A percentile compares a stretch with the other conserved stretches of the same genome.
Evolutionary conservation across 2,113 vertebrate species (phyloP).

Genomic region (Petroica traversi): DNA sequence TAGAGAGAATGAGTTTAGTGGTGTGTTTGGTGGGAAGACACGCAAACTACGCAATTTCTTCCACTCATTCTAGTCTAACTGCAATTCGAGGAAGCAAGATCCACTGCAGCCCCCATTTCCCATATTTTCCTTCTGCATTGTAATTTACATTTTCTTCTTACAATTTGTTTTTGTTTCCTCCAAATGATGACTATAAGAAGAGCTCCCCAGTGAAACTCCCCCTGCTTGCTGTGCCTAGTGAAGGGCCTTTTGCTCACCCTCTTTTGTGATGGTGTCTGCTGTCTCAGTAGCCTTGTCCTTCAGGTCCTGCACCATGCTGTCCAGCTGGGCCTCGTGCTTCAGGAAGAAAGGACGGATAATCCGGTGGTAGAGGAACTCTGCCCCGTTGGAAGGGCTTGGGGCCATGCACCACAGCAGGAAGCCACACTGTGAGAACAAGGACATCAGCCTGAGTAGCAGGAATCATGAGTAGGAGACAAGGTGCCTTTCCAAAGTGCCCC

Average conservation of each 20-base stretch:
- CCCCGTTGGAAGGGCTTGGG: slow-evolving; percentile 88
- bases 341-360: slow-evolving; percentile 92
- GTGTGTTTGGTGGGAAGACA: not conserved
- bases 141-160: not conserved
- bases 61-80: not conserved
- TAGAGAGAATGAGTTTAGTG: not conserved
- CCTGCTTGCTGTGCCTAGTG: not conserved
- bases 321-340: slow-evolving; percentile 85
- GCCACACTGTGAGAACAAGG: slow-evolving; percentile 77
- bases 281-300: slow-evolving; percentile 91
- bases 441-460: not conserved
- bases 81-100: not conserved
- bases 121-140: not conserved
- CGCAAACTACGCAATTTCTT: not conserved
- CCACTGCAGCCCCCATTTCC: not conserved
- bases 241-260: slow-evolving; percentile 75
- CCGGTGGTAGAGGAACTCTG: slow-evolving; percentile 83
- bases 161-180: not conserved
- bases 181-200: not conserved
- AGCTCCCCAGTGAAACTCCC: not conserved
- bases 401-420: slow-evolving; percentile 98
- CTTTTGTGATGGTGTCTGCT: slow-evolving; percentile 87
- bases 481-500: not conserved
- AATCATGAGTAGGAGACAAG: not conserved
- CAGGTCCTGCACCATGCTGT: slow-evolving; percentile 84